Evolutionary conservation across 2,113 vertebrate species (phyloP).

Genomic region (Hypocryptadius cinnamomeus): DNA sequence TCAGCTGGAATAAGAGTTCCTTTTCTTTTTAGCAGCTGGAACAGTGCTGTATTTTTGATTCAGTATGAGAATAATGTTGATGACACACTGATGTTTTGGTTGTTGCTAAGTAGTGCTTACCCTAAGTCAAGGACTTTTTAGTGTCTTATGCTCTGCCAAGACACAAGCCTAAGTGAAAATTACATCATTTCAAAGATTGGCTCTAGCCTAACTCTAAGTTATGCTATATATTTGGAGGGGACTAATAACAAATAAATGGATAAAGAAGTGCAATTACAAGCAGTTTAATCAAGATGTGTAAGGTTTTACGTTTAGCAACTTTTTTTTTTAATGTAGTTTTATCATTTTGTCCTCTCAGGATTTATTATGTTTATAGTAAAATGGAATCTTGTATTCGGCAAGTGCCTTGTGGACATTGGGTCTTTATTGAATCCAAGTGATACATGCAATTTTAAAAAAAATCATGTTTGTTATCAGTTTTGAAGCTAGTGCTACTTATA

Average conservation of each 20-base stretch:
- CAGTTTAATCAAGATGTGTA: neutral
- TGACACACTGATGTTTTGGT: neutral
- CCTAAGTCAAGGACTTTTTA: neutral
- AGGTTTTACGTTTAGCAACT: neutral
- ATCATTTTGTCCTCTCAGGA: neutral
- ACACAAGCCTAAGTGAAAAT: neutral
- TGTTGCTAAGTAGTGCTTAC: neutral
- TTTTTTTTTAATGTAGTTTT: neutral
- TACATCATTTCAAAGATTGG: neutral
- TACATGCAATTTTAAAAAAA: neutral
- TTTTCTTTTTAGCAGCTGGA: neutral
- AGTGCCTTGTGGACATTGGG: neutral
- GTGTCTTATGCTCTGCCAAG: neutral
- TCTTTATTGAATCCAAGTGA: neutral
- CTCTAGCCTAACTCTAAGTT: rapidly evolving
- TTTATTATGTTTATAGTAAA: neutral
- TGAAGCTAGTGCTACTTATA: neutral
- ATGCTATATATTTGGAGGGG: neutral
- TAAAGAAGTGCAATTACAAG: rapidly evolving
- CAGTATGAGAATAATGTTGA: neutral
- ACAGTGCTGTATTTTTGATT: neutral
- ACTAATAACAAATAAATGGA: neutral
- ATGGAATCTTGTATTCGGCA: neutral
- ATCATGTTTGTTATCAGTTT: neutral
- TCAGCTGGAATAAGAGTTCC: neutral